Conservation (phyloP, 2,113 vertebrate species). For the Telmatochromis brichardi region DNA sequence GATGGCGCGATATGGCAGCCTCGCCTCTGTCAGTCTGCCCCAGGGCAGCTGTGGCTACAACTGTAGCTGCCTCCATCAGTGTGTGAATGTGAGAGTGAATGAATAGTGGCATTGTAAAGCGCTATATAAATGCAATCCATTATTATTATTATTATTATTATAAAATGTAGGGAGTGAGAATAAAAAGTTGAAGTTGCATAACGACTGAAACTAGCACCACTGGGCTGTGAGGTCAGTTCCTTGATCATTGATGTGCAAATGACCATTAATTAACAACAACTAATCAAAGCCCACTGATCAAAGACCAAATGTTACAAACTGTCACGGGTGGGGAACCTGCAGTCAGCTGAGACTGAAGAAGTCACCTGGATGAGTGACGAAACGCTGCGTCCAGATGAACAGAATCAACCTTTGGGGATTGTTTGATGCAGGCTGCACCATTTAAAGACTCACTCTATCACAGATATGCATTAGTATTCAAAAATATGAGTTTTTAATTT, state of each 20-base stretch:
- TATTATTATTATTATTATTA: no score
- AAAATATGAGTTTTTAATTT: not conserved
- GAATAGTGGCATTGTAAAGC: no score
- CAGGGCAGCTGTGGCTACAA: no score
- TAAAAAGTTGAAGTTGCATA: no score
- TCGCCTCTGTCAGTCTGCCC: no score
- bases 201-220: no score
- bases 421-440: not conserved
- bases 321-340: not conserved
- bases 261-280: not conserved
- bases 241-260: not conserved
- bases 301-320: not conserved
- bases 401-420: not conserved
- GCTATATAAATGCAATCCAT: accelerated
- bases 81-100: no score
- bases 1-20: no score
- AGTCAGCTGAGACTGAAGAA: not conserved
- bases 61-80: no score
- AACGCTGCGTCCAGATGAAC: not conserved
- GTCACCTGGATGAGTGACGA: not conserved
- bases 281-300: not conserved
- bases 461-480: not conserved
- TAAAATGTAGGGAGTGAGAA: no score
- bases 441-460: not conserved
- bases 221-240: not conserved